phyloP scores from a whole-genome alignment of 1,140 invertebrate species.

The Trialeurodes vaporariorum region DNA sequence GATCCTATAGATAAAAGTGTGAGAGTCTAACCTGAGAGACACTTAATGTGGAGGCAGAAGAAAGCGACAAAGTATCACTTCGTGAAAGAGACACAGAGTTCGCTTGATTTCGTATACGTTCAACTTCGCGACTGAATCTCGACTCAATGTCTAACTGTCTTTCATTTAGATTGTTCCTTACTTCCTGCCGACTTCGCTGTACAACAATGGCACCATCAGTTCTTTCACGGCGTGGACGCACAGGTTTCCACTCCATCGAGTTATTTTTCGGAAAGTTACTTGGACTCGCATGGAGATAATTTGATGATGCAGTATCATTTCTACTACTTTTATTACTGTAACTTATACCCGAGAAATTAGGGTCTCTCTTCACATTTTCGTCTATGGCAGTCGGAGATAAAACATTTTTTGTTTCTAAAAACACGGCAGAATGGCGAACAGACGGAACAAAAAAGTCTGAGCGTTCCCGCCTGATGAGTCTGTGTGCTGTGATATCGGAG shows the following conservation, averaged over 20 bases:
- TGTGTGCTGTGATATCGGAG: conserved; percentile 31
- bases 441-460: conserved; percentile 56
- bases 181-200: conserved; percentile 33
- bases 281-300: conserved; percentile 38
- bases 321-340: neutral
- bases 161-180: conserved; percentile 35
- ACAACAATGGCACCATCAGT: conserved; percentile 73
- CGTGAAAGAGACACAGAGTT: conserved; percentile 10
- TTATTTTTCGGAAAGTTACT: conserved; percentile 42
- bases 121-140: conserved; percentile 18
- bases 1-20: conserved; percentile 15
- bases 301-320: conserved; percentile 32
- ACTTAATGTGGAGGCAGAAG: neutral
- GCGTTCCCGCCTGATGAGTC: conserved; percentile 66
- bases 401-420: conserved; percentile 37
- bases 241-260: conserved; percentile 21
- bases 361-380: conserved; percentile 20
- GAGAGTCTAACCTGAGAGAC: conserved; percentile 15
- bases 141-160: conserved; percentile 34
- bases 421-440: conserved; percentile 60
- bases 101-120: conserved; percentile 14
- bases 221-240: conserved; percentile 63
- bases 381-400: conserved; percentile 7
- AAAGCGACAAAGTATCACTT: neutral
- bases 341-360: conserved; percentile 19